Conservation (phyloP, 2,888 invertebrate species). For the Xestia c-nigrum region DNA sequence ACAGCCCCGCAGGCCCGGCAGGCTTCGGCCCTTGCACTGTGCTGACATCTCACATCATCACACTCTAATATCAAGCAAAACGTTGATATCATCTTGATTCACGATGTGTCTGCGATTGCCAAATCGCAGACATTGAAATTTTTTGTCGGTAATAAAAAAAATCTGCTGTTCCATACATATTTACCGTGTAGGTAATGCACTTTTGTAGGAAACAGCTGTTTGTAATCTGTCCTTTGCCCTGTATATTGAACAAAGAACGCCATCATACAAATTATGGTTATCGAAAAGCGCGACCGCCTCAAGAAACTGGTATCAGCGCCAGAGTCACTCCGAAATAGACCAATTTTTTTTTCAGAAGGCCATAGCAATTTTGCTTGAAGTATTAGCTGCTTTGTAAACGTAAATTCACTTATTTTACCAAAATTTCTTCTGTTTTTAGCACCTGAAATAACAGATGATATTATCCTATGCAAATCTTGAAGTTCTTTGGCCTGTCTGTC, state of each 20-base stretch:
- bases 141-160: too few relatives aligned
- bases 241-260: background rate
- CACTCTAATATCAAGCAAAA: too few relatives aligned
- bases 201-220: too few relatives aligned
- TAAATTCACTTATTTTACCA: background rate
- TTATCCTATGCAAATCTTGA: slow-evolving; percentile 34
- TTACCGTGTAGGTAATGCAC: too few relatives aligned
- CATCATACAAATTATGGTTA: background rate
- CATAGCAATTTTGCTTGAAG: background rate
- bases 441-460: slow-evolving; percentile 17
- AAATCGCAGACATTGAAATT: too few relatives aligned
- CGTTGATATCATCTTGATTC: too few relatives aligned
- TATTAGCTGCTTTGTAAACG: background rate
- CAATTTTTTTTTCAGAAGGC: background rate
- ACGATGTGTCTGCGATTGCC: too few relatives aligned
- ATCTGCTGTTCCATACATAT: too few relatives aligned
- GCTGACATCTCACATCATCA: too few relatives aligned
- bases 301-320: background rate
- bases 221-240: too few relatives aligned
- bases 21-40: too few relatives aligned
- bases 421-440: background rate
- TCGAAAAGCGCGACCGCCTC: background rate
- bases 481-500: background rate
- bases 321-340: background rate
- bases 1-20: too few relatives aligned